phyloP scores from a whole-genome alignment of 2,113 vertebrate genomes.

The Syngnathus floridae region DNA sequence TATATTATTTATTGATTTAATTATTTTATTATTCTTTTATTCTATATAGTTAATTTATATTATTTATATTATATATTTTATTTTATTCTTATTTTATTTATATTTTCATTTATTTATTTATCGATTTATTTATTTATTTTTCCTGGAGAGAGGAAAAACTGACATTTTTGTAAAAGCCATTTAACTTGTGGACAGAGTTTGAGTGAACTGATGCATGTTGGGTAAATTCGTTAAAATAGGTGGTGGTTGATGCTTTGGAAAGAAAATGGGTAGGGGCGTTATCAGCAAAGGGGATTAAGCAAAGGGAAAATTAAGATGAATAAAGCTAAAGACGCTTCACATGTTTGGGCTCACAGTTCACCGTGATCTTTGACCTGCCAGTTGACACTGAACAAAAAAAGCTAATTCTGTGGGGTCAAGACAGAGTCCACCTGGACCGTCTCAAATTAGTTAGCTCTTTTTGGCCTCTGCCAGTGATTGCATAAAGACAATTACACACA shows the following conservation, averaged over 20 bases:
- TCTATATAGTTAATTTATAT: too few relatives aligned
- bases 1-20: background rate
- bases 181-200: background rate
- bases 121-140: background rate
- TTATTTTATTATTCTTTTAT: too few relatives aligned
- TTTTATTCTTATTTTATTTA: background rate
- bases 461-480: slow-evolving; percentile 25
- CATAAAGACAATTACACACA: slow-evolving; percentile 18
- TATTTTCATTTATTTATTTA: too few relatives aligned
- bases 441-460: slow-evolving; percentile 48
- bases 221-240: background rate
- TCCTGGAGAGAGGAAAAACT: background rate
- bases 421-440: slow-evolving; percentile 42
- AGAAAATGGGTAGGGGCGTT: background rate
- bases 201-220: background rate
- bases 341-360: slow-evolving; percentile 38
- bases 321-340: slow-evolving; percentile 24
- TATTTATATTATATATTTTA: background rate
- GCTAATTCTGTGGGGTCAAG: slow-evolving; percentile 55
- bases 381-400: slow-evolving; percentile 55
- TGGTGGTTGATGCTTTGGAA: background rate
- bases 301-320: slow-evolving; percentile 3
- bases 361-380: slow-evolving; percentile 48
- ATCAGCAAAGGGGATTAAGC: background rate
- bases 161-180: background rate